These are phyloP conservation scores for Acanthurus tractus DNA, from an alignment of 2,797 vertebrate species.

Conservation along the genomic window DNA sequence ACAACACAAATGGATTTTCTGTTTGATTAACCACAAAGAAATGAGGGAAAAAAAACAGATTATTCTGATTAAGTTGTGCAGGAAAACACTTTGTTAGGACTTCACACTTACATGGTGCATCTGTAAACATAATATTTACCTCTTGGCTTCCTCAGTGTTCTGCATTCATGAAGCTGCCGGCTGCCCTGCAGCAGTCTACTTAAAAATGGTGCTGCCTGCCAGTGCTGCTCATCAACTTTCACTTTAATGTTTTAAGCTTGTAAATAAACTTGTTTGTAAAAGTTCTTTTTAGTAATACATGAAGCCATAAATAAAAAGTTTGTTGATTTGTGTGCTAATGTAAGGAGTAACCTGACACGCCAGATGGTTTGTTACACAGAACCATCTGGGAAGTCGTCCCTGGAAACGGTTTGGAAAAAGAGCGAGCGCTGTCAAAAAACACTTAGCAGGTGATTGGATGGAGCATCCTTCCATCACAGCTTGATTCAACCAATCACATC, in stretches of 20 bases:
- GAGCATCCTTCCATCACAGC: too few relatives aligned
- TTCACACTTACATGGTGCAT: slow-evolving; percentile 15
- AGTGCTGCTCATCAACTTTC: slow-evolving; percentile 7
- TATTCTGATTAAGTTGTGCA: slow-evolving; percentile 2
- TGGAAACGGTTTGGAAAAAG: too few relatives aligned
- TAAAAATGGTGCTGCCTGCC: slow-evolving; percentile 15
- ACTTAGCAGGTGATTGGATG: too few relatives aligned
- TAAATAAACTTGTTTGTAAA: slow-evolving; percentile 1
- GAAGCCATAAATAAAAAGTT: slow-evolving; percentile 1
- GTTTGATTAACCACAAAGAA: slow-evolving; percentile 10
- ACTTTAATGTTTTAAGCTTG: slow-evolving; percentile 23
- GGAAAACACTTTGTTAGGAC: too few relatives aligned
- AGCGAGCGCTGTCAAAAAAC: too few relatives aligned
- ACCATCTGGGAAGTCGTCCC: too few relatives aligned
- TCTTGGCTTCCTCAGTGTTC: slow-evolving; percentile 10
- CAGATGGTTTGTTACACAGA: too few relatives aligned
- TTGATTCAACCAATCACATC: too few relatives aligned
- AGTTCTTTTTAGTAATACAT: not conserved
- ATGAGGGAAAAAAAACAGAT: not conserved
- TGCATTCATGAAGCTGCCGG: slow-evolving; percentile 43
- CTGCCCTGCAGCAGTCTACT: slow-evolving; percentile 35
- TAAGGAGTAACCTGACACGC: too few relatives aligned
- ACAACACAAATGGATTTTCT: not conserved
- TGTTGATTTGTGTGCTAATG: not conserved
- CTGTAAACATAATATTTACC: slow-evolving; percentile 40